Percentiles rank a stretch among this genome's conserved stretches.
These are phyloP conservation scores for Apodemia zela DNA, from an alignment of 2,888 invertebrate species.

Conservation along the genomic window DNA sequence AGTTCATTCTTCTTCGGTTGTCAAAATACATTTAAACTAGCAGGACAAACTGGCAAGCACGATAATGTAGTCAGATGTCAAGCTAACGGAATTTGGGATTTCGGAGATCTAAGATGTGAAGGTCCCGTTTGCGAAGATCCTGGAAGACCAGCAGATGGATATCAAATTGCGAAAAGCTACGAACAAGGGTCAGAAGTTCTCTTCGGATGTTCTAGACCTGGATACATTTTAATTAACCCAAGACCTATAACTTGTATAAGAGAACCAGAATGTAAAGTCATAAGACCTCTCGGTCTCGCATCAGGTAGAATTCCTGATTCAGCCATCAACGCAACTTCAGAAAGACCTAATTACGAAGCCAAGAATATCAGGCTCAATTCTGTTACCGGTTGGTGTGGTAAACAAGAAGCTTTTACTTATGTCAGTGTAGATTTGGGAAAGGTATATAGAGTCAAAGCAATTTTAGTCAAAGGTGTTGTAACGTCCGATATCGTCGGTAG, in stretches of 20 bases:
- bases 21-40: constrained; percentile 96
- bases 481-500: constrained; percentile 97
- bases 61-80: constrained; percentile 96
- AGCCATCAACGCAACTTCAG: constrained; percentile 96
- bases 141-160: constrained; percentile 95
- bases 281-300: constrained; percentile 93
- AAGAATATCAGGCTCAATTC: constrained; percentile 93
- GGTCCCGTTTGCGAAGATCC: constrained; percentile 98
- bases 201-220: constrained; percentile 94
- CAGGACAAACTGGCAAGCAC: constrained; percentile 94
- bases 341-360: constrained; percentile 95
- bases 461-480: constrained; percentile 95
- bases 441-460: constrained; percentile 95
- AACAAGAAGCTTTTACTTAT: constrained; percentile 97
- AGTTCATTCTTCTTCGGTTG: constrained; percentile 98
- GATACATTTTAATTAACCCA: constrained; percentile 95
- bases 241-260: constrained; percentile 93
- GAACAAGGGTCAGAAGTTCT: constrained; percentile 94
- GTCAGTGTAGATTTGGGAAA: constrained; percentile 96
- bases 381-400: constrained; percentile 98
- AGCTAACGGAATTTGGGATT: constrained; percentile 97
- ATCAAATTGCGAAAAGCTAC: constrained; percentile 90
- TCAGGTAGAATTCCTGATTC: constrained; percentile 96
- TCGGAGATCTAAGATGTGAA: constrained; percentile 96
- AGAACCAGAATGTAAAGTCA: constrained; percentile 96